Evolutionary conservation across 1,140 invertebrate species (phyloP).

Genomic region (Leptinotarsa undecemlineata): DNA sequence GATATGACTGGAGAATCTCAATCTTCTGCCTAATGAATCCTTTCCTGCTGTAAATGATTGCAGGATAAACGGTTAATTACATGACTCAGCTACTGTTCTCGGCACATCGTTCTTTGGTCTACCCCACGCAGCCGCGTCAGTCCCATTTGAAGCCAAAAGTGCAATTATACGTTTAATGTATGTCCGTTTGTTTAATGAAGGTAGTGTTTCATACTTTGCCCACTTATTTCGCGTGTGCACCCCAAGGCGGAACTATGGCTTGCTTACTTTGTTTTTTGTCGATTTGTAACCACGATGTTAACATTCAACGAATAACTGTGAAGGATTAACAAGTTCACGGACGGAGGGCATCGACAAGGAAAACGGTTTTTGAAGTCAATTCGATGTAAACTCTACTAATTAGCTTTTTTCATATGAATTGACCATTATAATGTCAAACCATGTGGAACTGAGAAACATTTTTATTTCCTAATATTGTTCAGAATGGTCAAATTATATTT

Average conservation of each 20-base stretch:
- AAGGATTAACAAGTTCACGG: slow-evolving; percentile 6
- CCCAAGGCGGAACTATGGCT: slow-evolving; percentile 4
- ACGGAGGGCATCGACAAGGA: not conserved
- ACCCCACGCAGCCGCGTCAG: not conserved
- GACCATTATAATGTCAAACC: no score
- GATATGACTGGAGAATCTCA: not conserved
- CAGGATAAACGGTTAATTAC: slow-evolving; percentile 17
- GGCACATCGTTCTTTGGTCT: not conserved
- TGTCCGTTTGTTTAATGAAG: not conserved
- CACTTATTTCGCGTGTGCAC: not conserved
- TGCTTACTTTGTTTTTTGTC: not conserved
- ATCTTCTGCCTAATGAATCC: not conserved
- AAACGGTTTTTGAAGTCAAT: not conserved
- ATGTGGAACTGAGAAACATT: no score
- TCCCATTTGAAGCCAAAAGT: not conserved
- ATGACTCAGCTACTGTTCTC: slow-evolving; percentile 16
- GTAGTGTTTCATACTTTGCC: no score
- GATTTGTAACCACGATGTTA: slow-evolving; percentile 1
- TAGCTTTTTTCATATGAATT: no score
- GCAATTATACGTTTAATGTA: not conserved
- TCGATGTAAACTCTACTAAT: no score
- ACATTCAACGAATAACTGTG: not conserved
- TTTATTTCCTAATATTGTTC: no score
- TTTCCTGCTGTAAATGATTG: not conserved
- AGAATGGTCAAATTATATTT: no score